Conservation (phyloP, 2,797 vertebrate species). For the Serranus cabrilla region DNA sequence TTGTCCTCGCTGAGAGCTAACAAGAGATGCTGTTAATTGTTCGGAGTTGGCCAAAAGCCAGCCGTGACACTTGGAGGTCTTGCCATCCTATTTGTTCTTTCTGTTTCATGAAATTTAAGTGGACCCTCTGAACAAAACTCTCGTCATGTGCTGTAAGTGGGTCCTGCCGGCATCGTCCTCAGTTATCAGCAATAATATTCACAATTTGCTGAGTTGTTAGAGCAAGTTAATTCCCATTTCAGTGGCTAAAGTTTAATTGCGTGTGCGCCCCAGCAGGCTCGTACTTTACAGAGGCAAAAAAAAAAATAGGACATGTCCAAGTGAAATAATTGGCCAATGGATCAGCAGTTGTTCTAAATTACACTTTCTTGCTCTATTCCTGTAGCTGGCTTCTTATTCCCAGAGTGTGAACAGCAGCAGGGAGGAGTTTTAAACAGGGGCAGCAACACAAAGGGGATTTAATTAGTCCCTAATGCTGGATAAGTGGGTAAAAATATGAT, state of each 20-base stretch:
- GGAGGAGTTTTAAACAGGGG: slow-evolving; percentile 56
- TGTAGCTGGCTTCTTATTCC: slow-evolving; percentile 49
- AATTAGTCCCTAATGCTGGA: slow-evolving; percentile 66
- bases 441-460: slow-evolving; percentile 66
- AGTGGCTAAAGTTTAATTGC: slow-evolving; percentile 72
- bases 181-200: slow-evolving; percentile 81
- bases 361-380: slow-evolving; percentile 39
- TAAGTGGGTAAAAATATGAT: slow-evolving; percentile 42
- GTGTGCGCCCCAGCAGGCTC: slow-evolving; percentile 51
- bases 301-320: slow-evolving; percentile 68
- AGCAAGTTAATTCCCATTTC: slow-evolving; percentile 68
- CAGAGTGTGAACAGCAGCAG: slow-evolving; percentile 50
- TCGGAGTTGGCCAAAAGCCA: not conserved
- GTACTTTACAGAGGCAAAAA: slow-evolving; percentile 46
- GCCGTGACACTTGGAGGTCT: not conserved
- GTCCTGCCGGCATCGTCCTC: slow-evolving; percentile 36
- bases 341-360: slow-evolving; percentile 70
- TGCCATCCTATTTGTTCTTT: slow-evolving; percentile 23
- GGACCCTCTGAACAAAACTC: slow-evolving; percentile 28
- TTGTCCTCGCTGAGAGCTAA: slow-evolving; percentile 14
- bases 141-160: slow-evolving; percentile 25
- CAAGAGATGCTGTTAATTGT: not conserved
- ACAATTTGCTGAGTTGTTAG: slow-evolving; percentile 74
- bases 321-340: slow-evolving; percentile 80
- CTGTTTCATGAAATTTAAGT: slow-evolving; percentile 40